Evolutionary conservation across 2,113 vertebrate species (phyloP), one percentile per base, ranked within the genome.

Genomic region (Tenebrosternarchus preto): DNA sequence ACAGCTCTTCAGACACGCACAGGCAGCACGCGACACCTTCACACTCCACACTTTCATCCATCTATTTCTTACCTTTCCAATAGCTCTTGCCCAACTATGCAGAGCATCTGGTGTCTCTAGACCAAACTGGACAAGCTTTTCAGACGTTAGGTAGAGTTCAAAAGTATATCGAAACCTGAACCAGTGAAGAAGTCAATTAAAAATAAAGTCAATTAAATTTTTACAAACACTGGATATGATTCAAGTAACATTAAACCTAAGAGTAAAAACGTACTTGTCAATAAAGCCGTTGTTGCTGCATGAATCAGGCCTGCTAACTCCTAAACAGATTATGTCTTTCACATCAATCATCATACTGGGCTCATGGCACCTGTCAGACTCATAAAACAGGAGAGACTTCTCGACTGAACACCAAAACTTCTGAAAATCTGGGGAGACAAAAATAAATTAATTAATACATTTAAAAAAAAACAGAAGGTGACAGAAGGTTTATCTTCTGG

Each of bases 141-240:
- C 97, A 1, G 94, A 94, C 0, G 86, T 89, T 53, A 98, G 84
- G 85, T 94, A 96, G 76, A 99, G 89, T 87, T 99, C 97, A 0
- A 99, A 95, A 53, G 94, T 96, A 91, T 95, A 98, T 6, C 90
- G 93, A 72, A 97, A 95, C 90, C 98, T 99, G 85, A 4, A n/a
- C n/a, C n/a, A n/a, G n/a, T n/a, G n/a, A 39, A 24, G 5, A 15
- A 70, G 31, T 20, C n/a, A n/a, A 33, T 17, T n/a, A 33, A 36
- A 17, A 78, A 50, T 15, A 43, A 25, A 53, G 43, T 50, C 7
- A 50, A 50, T 50, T 1, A 12, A n/a, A 24, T 8, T 60, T 60
- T 2, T 5, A 24, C 12, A 11, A 60, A 25, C 9, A 25, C 11
- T 60, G 3, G 3, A 9, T 60, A 22, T 24, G 24, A 57, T 50